Percentiles rank a stretch among this genome's conserved stretches.
phyloP scores from a whole-genome alignment of 1,140 invertebrate species.

The Tetragonula clypearis region DNA sequence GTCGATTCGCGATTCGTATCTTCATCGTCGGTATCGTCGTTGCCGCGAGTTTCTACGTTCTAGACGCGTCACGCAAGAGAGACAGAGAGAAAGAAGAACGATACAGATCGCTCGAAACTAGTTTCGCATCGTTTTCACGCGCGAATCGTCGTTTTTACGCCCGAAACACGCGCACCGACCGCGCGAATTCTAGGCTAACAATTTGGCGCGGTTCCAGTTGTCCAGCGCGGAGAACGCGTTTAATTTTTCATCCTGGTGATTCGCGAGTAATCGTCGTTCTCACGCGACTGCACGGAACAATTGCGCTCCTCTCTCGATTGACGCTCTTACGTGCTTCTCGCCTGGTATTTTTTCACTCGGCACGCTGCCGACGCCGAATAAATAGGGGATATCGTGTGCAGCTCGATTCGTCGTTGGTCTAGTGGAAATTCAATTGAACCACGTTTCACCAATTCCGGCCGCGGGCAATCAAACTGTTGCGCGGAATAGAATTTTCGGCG shows the following conservation, averaged over 20 bases:
- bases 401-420: neutral
- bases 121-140: neutral
- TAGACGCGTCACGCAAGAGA: neutral
- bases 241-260: slow-evolving; percentile 32
- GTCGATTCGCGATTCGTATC: slow-evolving; percentile 26
- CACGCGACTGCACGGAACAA: slow-evolving; percentile 23
- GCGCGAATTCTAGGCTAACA: neutral
- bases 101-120: neutral
- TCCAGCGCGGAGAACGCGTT: slow-evolving; percentile 7
- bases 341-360: too few species aligned
- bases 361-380: neutral
- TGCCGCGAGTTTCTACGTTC: slow-evolving; percentile 21
- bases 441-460: neutral
- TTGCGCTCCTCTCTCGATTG: slow-evolving; percentile 1
- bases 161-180: neutral
- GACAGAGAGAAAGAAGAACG: neutral
- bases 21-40: neutral
- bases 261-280: slow-evolving; percentile 4
- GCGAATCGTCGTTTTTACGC: neutral
- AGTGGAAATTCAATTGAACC: slow-evolving; percentile 28
- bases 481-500: neutral
- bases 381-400: neutral
- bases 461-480: slow-evolving; percentile 1
- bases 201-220: neutral
- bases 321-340: slow-evolving; percentile 1